Base-by-base conservation (phyloP, 2,888 invertebrate species). In the Capitulum mitella region DNA sequence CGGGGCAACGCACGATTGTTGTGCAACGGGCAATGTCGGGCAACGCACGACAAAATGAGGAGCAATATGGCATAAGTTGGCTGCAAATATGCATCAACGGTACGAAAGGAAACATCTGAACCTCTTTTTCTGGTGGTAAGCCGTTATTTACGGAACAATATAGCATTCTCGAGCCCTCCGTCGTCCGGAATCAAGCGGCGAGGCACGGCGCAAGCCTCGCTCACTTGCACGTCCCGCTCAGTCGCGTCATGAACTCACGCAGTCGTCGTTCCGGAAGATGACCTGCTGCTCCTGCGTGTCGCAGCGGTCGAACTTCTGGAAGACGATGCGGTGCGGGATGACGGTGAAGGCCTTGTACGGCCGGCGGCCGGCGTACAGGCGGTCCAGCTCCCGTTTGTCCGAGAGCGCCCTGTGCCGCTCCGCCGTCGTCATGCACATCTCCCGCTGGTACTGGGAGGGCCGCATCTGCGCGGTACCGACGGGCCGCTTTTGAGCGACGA, bases 201-300 rank as follows among this genome's bases (percentile, higher is more conserved):
- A n/a, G n/a, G n/a, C n/a, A n/a, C n/a, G n/a, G n/a, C n/a, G n/a
- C n/a, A n/a, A n/a, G n/a, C n/a, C n/a, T n/a, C n/a, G n/a, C n/a
- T n/a, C n/a, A n/a, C n/a, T n/a, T n/a, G n/a, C n/a, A n/a, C n/a
- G n/a, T n/a, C n/a, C n/a, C n/a, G n/a, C n/a, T n/a, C n/a, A n/a
- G n/a, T n/a, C n/a, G n/a, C n/a, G n/a, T n/a, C n/a, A n/a, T n/a
- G 34, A 5, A 70, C 70, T 70, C 70, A 70, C 70, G 40, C 37
- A 70, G 40, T 70, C 70, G 70, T 70, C 70, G 40, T 70, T 70
- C 6, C 70, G 22, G 70, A 70, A 70, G 70, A 70, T 70, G 70
- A 70, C 70, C 70, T 70, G 70, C 70, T 70, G 70, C 70, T 70
- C 70, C 70, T 70, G 70, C 1, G 70, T 70, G 70, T 70, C 70